These are phyloP conservation scores for Galaxea fascicularis DNA, from an alignment of 92 coral and sea anemone genomes.

Conservation along the genomic window DNA sequence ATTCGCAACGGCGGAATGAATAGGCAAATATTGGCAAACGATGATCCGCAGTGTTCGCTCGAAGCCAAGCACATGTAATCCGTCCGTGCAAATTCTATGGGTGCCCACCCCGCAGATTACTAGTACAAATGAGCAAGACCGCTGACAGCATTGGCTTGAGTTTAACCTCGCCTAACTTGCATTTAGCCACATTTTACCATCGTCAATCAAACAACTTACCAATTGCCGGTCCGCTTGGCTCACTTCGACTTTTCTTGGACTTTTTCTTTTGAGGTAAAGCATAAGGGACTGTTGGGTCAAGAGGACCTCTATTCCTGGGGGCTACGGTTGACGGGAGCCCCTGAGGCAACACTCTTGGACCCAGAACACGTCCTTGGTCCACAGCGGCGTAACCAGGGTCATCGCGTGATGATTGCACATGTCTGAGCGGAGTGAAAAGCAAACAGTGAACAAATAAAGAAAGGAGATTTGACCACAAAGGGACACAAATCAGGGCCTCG, in stretches of 20 bases:
- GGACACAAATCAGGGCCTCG: too few species aligned
- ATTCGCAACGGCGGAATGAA: too few species aligned
- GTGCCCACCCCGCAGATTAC: too few species aligned
- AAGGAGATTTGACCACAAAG: not conserved
- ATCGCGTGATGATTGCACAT: constrained; percentile 49
- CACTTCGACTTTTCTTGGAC: constrained; percentile 12
- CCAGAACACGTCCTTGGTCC: constrained; percentile 37
- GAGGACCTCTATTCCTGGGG: constrained; percentile 57
- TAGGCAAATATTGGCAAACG: too few species aligned
- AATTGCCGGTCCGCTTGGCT: constrained; percentile 29
- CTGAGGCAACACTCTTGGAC: constrained; percentile 50
- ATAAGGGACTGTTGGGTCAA: constrained; percentile 66
- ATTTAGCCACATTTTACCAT: too few species aligned
- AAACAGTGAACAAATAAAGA: not conserved
- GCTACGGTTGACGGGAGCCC: constrained; percentile 41
- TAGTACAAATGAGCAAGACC: too few species aligned
- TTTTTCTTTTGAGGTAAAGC: constrained; percentile 69
- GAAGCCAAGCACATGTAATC: too few species aligned
- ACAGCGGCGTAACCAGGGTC: constrained; percentile 73
- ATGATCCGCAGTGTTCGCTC: too few species aligned
- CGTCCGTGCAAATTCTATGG: too few species aligned
- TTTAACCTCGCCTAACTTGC: too few species aligned
- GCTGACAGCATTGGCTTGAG: too few species aligned
- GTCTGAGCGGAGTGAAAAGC: not conserved
- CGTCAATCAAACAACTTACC: constrained; percentile 38